phyloP scores from a whole-genome alignment of 2,797 vertebrate species.

The Melanogrammus aeglefinus region DNA sequence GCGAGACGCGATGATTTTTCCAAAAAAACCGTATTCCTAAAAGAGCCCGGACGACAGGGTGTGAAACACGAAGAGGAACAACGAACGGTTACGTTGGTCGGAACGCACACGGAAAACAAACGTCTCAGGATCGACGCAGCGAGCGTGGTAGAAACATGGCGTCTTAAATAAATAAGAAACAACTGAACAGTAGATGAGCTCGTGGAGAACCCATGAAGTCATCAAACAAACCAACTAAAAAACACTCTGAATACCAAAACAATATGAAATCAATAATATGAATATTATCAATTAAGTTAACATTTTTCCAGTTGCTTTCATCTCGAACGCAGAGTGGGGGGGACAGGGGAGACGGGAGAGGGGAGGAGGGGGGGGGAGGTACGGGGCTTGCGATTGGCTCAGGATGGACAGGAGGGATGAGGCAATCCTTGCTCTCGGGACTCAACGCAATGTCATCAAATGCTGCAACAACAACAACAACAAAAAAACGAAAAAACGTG shows the following conservation, averaged over 20 bases:
- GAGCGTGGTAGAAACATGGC: conserved; percentile 67
- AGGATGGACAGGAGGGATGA: conserved; percentile 60
- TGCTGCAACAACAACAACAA: conserved; percentile 6
- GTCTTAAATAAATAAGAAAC: conserved; percentile 70
- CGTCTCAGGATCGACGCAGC: conserved; percentile 23
- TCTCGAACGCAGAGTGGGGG: conserved; percentile 55
- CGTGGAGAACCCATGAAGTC: neutral
- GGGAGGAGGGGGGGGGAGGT: conserved; percentile 26
- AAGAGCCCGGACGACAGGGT: conserved; percentile 68
- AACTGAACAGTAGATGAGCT: conserved; percentile 63
- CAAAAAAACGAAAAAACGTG: conserved; percentile 6
- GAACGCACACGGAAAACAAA: conserved; percentile 16
- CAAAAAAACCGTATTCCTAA: too few species aligned
- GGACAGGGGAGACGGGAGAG: conserved; percentile 30
- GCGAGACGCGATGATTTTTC: neutral
- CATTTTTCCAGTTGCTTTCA: conserved; percentile 67
- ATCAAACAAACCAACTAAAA: neutral
- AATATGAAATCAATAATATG: conserved; percentile 52
- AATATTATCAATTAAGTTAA: conserved; percentile 38
- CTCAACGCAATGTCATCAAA: conserved; percentile 39
- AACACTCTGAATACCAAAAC: conserved; percentile 46
- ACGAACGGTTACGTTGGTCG: conserved; percentile 36
- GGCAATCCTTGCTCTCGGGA: conserved; percentile 42
- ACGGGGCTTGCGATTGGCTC: conserved; percentile 64
- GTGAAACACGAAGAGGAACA: conserved; percentile 42